These are phyloP conservation scores for Cotesia vestalis DNA, from an alignment of 1,140 invertebrate genomes.

Conservation along the genomic window DNA sequence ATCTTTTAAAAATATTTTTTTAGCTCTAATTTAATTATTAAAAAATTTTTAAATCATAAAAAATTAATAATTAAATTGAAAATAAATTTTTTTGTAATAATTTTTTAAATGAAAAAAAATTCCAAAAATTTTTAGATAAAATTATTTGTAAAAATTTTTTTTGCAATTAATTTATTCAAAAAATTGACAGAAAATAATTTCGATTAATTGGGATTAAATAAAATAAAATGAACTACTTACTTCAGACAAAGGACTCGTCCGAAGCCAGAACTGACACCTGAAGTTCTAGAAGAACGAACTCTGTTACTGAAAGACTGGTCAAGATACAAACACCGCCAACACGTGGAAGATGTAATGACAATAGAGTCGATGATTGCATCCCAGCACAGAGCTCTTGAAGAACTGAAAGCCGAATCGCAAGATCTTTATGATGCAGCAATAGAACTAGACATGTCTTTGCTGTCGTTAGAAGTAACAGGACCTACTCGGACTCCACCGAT, in stretches of 20 bases:
- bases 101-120: too few species aligned
- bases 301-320: constrained; percentile 78
- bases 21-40: too few species aligned
- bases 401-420: constrained; percentile 79
- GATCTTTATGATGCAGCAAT: constrained; percentile 85
- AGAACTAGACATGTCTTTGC: constrained; percentile 75
- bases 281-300: constrained; percentile 67
- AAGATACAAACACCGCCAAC: constrained; percentile 72
- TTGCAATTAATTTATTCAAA: too few species aligned
- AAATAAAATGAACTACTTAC: constrained; percentile 30
- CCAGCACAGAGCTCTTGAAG: constrained; percentile 80
- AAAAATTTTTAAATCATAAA: too few species aligned
- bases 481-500: constrained; percentile 83
- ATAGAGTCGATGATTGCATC: constrained; percentile 74
- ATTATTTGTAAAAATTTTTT: too few species aligned
- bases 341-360: constrained; percentile 71
- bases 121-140: too few species aligned
- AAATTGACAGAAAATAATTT: too few species aligned
- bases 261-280: constrained; percentile 55
- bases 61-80: too few species aligned
- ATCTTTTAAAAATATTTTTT: too few species aligned
- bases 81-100: too few species aligned
- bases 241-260: constrained; percentile 68
- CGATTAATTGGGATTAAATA: neutral
- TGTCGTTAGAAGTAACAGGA: constrained; percentile 73